Evolutionary conservation across 2,113 vertebrate genomes (phyloP), one percentile per base, ranked within the genome.

Genomic region (Sterrhoptilus dennistouni): DNA sequence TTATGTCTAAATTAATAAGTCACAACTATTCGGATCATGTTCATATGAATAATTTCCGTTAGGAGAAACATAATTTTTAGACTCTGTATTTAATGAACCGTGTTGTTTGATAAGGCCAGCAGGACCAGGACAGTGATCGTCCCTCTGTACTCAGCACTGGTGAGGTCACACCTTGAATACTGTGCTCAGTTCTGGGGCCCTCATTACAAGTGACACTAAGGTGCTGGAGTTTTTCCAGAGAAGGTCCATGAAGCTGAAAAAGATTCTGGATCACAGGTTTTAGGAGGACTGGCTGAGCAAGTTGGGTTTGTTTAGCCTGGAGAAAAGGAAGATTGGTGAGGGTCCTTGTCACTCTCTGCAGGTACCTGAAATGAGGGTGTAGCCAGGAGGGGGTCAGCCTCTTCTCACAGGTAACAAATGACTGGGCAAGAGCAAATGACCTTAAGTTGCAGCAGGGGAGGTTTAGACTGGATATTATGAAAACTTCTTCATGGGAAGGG

Each of bases 1-100:
- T 97, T 97, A 96, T 91, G 97, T 97, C 97, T 97, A 97, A 98
- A 98, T 97, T 97, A 98, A 98, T 98, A 97, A 97, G 97, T 97
- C 96, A 96, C 96, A 97, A 94, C 89, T 97, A 97, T 98, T 97
- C 96, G 96, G 96, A 96, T 98, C 90, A 89, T 95, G 95, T 97
- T 96, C 89, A 93, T 98, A 95, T 92, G 91, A 97, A 96, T 97
- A 97, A 98, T 97, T 98, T 98, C 96, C 98, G 95, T 98, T 97
- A 97, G 89, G 93, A 92, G 71, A 90, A 98, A 97, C 90, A 95
- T 96, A 97, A 97, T 97, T 97, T 96, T 97, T 98, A 96, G 93
- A 97, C 97, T 97, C 95, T 96, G 64, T 95, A 93, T 98, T 97
- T 98, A 98, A 98, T 97, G 96, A 97, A 98, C 93, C 36, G 27